Base-by-base conservation (phyloP, 2,113 vertebrate species). In the Ivindomyrus marchei region DNA sequence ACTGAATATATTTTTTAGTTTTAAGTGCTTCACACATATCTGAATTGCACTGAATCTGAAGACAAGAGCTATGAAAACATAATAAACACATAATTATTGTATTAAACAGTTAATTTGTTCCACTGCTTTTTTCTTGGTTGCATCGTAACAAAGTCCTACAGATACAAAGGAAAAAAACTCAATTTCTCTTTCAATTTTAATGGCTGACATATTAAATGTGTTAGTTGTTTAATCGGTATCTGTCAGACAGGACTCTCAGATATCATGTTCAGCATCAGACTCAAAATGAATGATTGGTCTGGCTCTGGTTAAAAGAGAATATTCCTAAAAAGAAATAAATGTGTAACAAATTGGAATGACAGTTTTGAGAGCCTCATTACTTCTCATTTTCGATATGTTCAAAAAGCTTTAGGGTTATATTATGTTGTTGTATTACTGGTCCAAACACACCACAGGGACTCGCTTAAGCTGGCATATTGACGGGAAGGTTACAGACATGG, bases 381-480 rank as follows among this genome's bases (percentile, higher is more conserved):
- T 85, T 19, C 45, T 24, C 36, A 46, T 45, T n/a, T 47, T 84
- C 42, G 7, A 84, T 47, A 85, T 47, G 21, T 47, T 85, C 42
- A 85, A 85, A 85, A 85, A 46, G 88, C 45, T 83, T 15, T 80
- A 19, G 77, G 53, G 36, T 80, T 89, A 53, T 27, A 89, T 77
- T 89, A 83, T 85, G 83, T 45, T 85, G 42, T 47, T 47, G 3
- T 47, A 83, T 39, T 45, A 53, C 70, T 45, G 27, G 27, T 52
- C 50, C 13, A 84, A 47, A 89, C 50, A 53, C 89, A 58, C 39
- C 36, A 84, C 9, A 21, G 83, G 83, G 42, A 85, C 83, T 47
- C 5, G 52, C 39, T 85, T 56, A 42, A 85, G n/a, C 46, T 58
- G 15, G 4, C 31, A 88, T 88, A 24, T 58, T 58, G 89, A 39